Conservation (phyloP, 2,797 vertebrate species). For the Artibeus jamaicensis region DNA sequence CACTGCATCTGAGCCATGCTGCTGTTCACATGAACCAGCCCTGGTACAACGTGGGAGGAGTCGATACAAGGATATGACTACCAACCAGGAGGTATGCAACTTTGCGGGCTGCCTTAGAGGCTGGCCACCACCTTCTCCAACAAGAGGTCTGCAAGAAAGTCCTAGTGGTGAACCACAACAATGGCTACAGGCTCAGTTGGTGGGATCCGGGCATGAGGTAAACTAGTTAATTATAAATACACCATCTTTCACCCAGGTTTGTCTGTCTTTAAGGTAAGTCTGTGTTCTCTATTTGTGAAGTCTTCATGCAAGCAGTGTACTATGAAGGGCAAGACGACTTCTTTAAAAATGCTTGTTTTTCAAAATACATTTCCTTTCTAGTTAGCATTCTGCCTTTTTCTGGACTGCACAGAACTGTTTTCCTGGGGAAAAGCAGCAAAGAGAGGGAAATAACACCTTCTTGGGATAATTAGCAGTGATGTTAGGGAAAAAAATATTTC, state of each 20-base stretch:
- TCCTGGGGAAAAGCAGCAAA: not conserved
- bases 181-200: not conserved
- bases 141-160: not conserved
- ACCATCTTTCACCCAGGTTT: not conserved
- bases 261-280: not conserved
- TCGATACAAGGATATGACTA: not conserved
- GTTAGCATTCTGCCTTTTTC: not conserved
- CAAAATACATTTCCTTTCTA: not conserved
- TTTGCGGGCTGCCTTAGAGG: not conserved
- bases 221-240: not conserved
- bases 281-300: not conserved
- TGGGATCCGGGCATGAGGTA: not conserved
- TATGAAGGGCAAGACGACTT: conserved; percentile 19
- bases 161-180: not conserved
- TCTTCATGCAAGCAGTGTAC: not conserved
- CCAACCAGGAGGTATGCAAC: not conserved
- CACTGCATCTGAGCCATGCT: not conserved
- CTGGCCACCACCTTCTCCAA: not conserved
- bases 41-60: not conserved
- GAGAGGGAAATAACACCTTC: not conserved
- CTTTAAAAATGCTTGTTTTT: not conserved
- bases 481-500: not conserved
- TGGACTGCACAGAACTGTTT: not conserved
- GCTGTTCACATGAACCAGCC: not conserved
- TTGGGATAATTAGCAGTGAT: not conserved